Conservation (phyloP, 2,113 vertebrate genomes). For the Phyllostomus hastatus region DNA sequence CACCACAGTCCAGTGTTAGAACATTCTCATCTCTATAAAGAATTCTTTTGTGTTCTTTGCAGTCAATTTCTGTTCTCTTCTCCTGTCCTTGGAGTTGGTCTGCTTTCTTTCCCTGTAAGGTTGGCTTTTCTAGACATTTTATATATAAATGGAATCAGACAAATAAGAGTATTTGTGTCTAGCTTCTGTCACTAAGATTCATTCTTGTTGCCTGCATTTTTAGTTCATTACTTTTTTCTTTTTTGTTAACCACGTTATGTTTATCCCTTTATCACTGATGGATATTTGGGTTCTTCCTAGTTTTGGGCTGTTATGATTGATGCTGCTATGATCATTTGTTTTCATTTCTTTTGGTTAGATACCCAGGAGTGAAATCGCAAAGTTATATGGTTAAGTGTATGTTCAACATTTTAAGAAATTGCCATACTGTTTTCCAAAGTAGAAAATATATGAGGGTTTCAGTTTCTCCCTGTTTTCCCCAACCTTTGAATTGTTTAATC, state of each 20-base stretch:
- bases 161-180: neutral
- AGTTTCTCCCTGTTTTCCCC: neutral
- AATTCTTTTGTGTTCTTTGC: neutral
- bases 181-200: neutral
- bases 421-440: neutral
- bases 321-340: neutral
- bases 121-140: neutral
- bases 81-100: neutral
- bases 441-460: neutral
- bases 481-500: neutral
- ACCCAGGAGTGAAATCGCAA: neutral
- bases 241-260: neutral
- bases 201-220: neutral
- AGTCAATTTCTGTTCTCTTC: neutral
- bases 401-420: neutral
- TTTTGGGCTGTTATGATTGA: neutral
- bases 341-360: constrained; percentile 21
- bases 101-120: neutral
- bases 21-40: neutral
- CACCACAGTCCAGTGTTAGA: neutral
- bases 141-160: neutral
- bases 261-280: neutral
- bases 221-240: neutral
- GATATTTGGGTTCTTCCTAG: neutral
- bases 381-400: neutral